These are phyloP conservation scores for Ariolimax columbianus DNA, from an alignment of 2,888 invertebrate genomes.

Conservation along the genomic window DNA sequence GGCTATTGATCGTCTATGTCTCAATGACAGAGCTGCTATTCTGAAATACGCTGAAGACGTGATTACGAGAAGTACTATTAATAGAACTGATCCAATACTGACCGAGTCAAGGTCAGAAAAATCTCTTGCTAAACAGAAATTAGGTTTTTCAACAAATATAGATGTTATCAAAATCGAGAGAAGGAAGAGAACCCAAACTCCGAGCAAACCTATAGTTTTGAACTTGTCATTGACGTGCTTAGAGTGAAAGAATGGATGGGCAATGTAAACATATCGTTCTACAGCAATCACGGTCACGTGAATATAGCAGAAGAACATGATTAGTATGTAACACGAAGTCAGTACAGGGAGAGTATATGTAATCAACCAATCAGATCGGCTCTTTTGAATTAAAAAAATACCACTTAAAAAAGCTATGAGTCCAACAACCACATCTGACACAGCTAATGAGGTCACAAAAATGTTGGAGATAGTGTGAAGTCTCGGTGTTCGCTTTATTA, in stretches of 20 bases:
- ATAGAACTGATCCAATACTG: too few relatives aligned
- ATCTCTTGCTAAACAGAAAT: too few relatives aligned
- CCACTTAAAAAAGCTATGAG: background rate
- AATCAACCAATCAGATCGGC: background rate
- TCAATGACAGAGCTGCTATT: background rate
- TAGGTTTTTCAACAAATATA: too few relatives aligned
- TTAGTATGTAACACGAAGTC: background rate
- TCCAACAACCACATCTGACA: background rate
- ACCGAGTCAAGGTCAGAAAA: too few relatives aligned
- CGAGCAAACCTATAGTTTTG: background rate
- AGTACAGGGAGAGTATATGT: background rate
- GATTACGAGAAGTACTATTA: background rate
- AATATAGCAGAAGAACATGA: background rate
- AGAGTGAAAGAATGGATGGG: background rate
- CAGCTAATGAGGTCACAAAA: background rate
- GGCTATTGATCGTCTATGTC: background rate
- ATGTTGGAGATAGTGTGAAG: background rate
- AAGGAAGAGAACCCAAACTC: background rate
- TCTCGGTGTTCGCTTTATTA: background rate
- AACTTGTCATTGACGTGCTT: background rate
- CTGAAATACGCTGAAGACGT: background rate
- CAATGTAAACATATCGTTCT: background rate
- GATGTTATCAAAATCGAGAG: too few relatives aligned
- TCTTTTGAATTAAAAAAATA: background rate
- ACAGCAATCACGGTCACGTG: background rate